A percentile compares a stretch with the other conserved stretches of the same genome.
phyloP scores from a whole-genome alignment of 2,888 invertebrate species.

The Zootermopsis nevadensis region DNA sequence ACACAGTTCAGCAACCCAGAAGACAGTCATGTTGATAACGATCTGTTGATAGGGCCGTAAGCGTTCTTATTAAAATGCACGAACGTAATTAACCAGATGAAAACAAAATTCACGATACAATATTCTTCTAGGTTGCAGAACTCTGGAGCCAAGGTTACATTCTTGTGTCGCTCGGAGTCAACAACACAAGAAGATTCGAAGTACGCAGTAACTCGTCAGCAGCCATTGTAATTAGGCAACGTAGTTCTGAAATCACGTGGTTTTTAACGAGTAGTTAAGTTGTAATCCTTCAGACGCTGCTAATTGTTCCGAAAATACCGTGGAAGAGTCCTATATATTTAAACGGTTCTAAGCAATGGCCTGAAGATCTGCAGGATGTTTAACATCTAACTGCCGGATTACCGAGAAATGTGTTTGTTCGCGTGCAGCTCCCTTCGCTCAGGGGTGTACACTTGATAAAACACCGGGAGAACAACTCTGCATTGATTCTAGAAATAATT shows the following conservation, averaged over 20 bases:
- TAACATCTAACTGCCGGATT: conserved; percentile 16
- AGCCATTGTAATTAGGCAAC: not conserved
- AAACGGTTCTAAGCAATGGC: not conserved
- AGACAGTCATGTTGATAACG: too few species aligned
- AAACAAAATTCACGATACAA: too few species aligned
- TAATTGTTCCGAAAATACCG: not conserved
- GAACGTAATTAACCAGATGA: too few species aligned
- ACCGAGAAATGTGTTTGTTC: not conserved
- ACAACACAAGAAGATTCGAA: too few species aligned
- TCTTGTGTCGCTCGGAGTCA: too few species aligned
- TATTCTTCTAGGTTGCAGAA: too few species aligned
- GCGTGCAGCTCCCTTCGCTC: not conserved
- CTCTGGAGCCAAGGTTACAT: too few species aligned
- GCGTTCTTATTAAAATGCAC: too few species aligned
- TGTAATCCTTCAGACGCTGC: not conserved
- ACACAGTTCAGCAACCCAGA: too few species aligned
- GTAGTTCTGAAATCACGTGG: not conserved
- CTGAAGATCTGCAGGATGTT: conserved; percentile 9
- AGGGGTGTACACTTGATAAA: not conserved
- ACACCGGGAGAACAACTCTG: too few species aligned
- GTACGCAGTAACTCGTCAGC: not conserved
- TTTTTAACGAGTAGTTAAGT: not conserved
- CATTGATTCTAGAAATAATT: too few species aligned
- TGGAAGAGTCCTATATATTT: not conserved
- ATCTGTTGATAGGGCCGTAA: too few species aligned